A percentile compares a stretch with the other conserved stretches of the same genome.
These are phyloP conservation scores for Myrmecophaga tridactyla DNA, from an alignment of 2,113 vertebrate genomes.

Conservation along the genomic window DNA sequence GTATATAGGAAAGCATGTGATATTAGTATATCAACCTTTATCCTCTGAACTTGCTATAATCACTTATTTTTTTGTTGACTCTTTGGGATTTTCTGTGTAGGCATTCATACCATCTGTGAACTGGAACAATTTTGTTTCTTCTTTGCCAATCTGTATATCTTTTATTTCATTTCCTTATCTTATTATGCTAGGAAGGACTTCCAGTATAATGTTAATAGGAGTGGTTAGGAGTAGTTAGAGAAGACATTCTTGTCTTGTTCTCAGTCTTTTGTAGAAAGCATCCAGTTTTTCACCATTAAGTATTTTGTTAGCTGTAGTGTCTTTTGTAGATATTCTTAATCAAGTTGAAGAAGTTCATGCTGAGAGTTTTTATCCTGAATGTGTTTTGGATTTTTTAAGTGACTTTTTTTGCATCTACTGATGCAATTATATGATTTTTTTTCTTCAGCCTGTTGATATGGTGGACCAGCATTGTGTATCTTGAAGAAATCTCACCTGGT, in stretches of 20 bases:
- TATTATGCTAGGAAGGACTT: background rate
- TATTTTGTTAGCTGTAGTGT: background rate
- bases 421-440: no score
- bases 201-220: background rate
- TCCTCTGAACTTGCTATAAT: background rate
- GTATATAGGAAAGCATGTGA: background rate
- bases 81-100: background rate
- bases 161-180: background rate
- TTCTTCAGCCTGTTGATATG: background rate
- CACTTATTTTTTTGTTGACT: background rate
- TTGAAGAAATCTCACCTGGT: background rate
- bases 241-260: background rate
- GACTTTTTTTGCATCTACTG: no score
- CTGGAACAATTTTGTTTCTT: constrained; percentile 4
- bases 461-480: background rate
- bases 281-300: no score
- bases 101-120: background rate
- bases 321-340: background rate
- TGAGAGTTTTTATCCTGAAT: background rate
- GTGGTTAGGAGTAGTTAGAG: background rate
- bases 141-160: background rate
- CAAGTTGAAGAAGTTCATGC: background rate
- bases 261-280: background rate
- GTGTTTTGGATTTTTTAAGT: background rate
- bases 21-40: background rate